Base-by-base conservation (phyloP, 2,888 invertebrate genomes). In the Hemicrepidius hirtus region DNA sequence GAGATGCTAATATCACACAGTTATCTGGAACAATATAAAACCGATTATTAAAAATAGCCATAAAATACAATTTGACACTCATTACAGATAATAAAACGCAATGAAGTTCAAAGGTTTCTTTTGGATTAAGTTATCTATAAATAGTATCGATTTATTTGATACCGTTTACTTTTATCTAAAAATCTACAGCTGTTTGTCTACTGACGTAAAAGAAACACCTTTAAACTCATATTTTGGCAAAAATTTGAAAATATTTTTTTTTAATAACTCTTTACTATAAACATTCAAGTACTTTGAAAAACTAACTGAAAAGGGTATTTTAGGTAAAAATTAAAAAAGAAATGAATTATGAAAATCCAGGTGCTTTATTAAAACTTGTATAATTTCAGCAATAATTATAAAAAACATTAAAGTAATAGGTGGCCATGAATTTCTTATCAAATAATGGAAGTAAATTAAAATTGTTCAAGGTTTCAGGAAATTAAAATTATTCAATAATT, bases 81-180 rank as follows among this genome's bases (percentile, higher is more conserved):
- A 6, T 13, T 57, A 28, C 21, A 57, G 57, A 57, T 57, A 57
- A n/a, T n/a, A n/a, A n/a, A 57, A 57, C 37, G 1, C 3, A 35
- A 18, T 35, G 16, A 7, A 13, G 57, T 32, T 57, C 57, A 57
- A 57, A 57, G 57, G 57, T 57, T 57, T 57, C 57, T 9, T 24
- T 40, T 35, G 16, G 20, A n/a, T 16, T 20, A 37, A 20, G 57
- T 40, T 57, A 32, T 32, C 57, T 57, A 57, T 57, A 37, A 57
- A 37, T 57, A 57, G 57, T 40, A 37, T 53, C 10, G 57, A 35
- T 57, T 57, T 9, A 57, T 57, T 37, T 18, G 37, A 20, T 55
- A 35, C 20, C 20, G 37, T 57, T 50, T n/a, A 16, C 32, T 57
- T 57, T 37, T 57, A 35, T 57, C 37, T 12, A n/a, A 12, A 57